Conservation (phyloP, 2,797 vertebrate species). For the Margarornis squamiger region DNA sequence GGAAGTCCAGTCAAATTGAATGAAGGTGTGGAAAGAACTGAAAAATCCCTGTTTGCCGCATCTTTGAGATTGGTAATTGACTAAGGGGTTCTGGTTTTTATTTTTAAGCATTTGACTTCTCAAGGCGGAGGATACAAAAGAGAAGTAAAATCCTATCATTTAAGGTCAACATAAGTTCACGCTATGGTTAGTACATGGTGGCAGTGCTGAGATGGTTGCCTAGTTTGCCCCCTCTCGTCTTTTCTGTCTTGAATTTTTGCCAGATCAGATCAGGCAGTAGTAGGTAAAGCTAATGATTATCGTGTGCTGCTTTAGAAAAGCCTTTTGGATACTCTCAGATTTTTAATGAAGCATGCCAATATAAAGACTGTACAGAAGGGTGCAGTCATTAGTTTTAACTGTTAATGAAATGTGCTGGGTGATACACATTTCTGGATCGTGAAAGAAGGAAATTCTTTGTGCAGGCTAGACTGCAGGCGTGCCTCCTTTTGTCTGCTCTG, state of each 20-base stretch:
- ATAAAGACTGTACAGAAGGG: background rate
- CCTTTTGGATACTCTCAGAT: background rate
- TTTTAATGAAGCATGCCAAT: background rate
- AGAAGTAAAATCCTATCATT: background rate
- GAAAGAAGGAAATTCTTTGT: background rate
- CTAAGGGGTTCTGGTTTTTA: background rate
- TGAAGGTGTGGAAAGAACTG: background rate
- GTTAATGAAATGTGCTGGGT: background rate
- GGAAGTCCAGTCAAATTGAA: background rate
- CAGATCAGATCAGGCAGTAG: background rate
- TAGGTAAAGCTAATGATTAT: background rate
- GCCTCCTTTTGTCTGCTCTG: background rate
- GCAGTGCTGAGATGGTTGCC: fast-evolving
- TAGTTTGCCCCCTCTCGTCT: background rate
- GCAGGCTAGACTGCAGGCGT: background rate
- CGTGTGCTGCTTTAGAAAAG: background rate
- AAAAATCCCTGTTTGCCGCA: background rate
- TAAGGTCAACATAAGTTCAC: background rate
- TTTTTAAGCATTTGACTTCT: background rate
- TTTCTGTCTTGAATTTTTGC: background rate
- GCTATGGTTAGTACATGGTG: fast-evolving
- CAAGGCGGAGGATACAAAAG: background rate
- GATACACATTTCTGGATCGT: background rate
- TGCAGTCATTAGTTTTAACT: background rate
- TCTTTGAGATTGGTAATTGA: background rate